Conservation (phyloP, 2,113 vertebrate species). For the Stercorarius parasiticus region DNA sequence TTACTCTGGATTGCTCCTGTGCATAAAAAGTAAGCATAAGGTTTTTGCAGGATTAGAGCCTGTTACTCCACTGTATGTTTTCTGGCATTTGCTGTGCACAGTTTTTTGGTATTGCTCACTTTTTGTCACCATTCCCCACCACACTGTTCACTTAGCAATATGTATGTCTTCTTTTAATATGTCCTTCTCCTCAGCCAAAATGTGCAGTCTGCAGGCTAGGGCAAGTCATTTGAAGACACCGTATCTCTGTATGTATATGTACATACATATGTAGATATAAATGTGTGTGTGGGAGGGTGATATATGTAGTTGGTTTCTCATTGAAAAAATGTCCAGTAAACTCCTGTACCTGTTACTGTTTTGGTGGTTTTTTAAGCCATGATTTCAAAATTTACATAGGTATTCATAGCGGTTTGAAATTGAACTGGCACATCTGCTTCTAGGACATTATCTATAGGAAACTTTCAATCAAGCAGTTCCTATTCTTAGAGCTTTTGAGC, state of each 20-base stretch:
- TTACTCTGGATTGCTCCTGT: background rate
- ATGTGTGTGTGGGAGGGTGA: background rate
- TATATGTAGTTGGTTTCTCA: background rate
- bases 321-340: background rate
- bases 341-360: background rate
- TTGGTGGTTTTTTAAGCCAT: background rate
- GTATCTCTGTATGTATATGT: background rate
- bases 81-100: background rate
- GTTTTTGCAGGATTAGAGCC: background rate
- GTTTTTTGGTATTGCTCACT: background rate
- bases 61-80: background rate
- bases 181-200: background rate
- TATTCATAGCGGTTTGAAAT: background rate
- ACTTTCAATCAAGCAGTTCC: background rate
- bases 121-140: background rate
- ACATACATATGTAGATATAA: background rate
- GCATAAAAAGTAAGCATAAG: background rate
- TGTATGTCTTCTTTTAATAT: background rate
- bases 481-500: background rate
- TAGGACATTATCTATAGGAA: background rate
- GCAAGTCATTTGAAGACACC: background rate
- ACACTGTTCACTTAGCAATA: background rate
- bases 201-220: background rate
- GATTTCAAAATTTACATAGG: background rate
- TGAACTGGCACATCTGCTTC: background rate